Evolutionary conservation across 1,140 invertebrate genomes (phyloP), one percentile per base, ranked within the genome.

Genomic region (Acromyrmex charruanus): DNA sequence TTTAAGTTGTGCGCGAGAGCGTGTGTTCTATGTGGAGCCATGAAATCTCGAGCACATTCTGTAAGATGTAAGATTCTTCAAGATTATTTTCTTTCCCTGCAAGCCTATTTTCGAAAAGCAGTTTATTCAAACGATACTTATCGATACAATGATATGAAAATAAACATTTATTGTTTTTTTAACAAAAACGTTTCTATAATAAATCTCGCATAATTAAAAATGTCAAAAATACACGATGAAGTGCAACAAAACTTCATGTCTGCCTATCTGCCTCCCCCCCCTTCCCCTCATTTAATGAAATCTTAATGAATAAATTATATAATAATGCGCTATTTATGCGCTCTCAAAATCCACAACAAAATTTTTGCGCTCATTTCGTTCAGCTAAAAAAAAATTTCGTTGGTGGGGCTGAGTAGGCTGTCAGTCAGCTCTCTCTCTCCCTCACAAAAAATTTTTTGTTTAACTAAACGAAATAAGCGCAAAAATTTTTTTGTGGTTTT

Each of bases 1-100:
- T 93, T 93, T 91, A 89, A 92, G 90, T 87, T 88, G 87, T 80
- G 85, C 51, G 69, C 53, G 65, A 75, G 77, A 88, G 18, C 49
- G 77, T 85, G 59, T 81, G 16, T 44, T 65, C 59, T 79, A 25
- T n/a, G n/a, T 53, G 44, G n/a, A 49, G 49, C 28, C 28, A 80
- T 77, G 74, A 68, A 80, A 65, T 80, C 77, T 68, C 61, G 14
- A 80, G 28, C 49, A 80, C 14, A 31, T 80, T 68, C 77, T 80
- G n/a, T n/a, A 16, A 59, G 35, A 75, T 3, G n/a, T 21, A 25
- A 25, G 25, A 25, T 25, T 25, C 25, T 25, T 55, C 72, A n/a
- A 59, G 16, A 77, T 77, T 1, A 39, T 66, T 16, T 31, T 65
- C 25, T 49, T 58, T 66, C 35, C 12, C 59, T 49, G 18, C 18